These are phyloP conservation scores for Entomobrya multifasciata DNA, from an alignment of 2,888 invertebrate genomes.

Conservation along the genomic window DNA sequence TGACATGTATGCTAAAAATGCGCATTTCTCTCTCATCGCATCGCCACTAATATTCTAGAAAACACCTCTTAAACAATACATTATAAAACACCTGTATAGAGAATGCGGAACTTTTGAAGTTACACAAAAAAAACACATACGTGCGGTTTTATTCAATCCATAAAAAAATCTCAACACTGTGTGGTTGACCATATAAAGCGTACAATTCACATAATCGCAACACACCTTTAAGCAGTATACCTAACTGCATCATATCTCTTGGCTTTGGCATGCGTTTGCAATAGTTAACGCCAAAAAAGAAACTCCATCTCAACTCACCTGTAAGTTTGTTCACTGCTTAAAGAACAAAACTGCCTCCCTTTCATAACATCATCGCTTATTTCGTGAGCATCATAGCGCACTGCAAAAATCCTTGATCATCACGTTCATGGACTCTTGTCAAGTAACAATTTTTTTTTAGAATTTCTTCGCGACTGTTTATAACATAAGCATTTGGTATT, in stretches of 20 bases:
- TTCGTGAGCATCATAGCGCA: not conserved
- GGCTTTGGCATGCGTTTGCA: no score
- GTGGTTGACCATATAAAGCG: slow-evolving; percentile 54
- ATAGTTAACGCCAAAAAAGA: not conserved
- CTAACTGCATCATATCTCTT: no score
- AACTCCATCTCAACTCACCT: not conserved
- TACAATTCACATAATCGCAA: not conserved
- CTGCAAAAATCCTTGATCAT: slow-evolving; percentile 65
- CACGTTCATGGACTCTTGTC: slow-evolving; percentile 67
- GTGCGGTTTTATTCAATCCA: not conserved
- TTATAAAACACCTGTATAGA: slow-evolving; percentile 15
- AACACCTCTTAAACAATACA: not conserved
- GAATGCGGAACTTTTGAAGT: slow-evolving; percentile 60
- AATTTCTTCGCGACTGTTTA: not conserved
- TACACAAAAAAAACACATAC: not conserved
- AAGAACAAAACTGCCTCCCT: not conserved
- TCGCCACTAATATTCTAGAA: not conserved
- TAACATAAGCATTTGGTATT: not conserved
- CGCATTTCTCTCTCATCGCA: slow-evolving; percentile 29
- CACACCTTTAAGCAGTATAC: not conserved
- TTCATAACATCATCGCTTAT: not conserved
- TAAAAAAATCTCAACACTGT: no score
- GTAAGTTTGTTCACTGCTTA: not conserved
- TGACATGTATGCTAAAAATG: slow-evolving; percentile 11
- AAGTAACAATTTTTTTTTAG: not conserved